Base-by-base conservation (phyloP, 1,140 invertebrate genomes). In the Diuraphis noxia region DNA sequence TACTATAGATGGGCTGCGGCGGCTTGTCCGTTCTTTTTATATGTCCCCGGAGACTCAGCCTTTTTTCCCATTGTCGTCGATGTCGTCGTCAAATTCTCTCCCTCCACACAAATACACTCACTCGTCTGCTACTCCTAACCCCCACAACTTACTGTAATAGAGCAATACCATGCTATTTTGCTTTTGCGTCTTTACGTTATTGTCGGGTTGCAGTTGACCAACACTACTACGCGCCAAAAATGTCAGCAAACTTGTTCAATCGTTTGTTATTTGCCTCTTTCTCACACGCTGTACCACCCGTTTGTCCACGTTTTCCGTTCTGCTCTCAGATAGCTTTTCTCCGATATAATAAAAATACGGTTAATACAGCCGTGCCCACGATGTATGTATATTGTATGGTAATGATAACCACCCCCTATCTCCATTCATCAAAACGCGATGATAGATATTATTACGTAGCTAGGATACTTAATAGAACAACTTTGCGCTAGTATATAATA, bases 21-120 rank as follows among this genome's bases (percentile, higher is more conserved):
- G 34, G 43, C 34, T 5, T 23, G n/a, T n/a, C 25, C 34, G 34
- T 34, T 91, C 77, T 91, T 91, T 91, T 91, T 91, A 91, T 81
- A 91, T 6, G 89, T 49, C 89, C 43, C 89, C 34, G 34, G 46
- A 40, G 89, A 91, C 25, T 79, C 25, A 8, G 72, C 72, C n/a
- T 90, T 90, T 81, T 88, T 38, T 63, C 30, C 49, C 49, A 1
- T 63, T n/a, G 41, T 41, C 38, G 30, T n/a, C 25, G 38, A 6
- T 21, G 30, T n/a, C 82, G 56, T 72, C 56, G 30, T 72, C 56
- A 72, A 72, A n/a, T 72, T 13, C 40, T 41, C 41, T 84, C 40
- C 21, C 38, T 25, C 23, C 6, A 0, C 23, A 38, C 3, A 4
- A 2, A 38, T 9, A 21, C 30, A 38, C 38, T 19, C 40, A 4